These are phyloP conservation scores for Gallinago paraguaiae DNA, from an alignment of 2,113 vertebrate species.

Conservation along the genomic window DNA sequence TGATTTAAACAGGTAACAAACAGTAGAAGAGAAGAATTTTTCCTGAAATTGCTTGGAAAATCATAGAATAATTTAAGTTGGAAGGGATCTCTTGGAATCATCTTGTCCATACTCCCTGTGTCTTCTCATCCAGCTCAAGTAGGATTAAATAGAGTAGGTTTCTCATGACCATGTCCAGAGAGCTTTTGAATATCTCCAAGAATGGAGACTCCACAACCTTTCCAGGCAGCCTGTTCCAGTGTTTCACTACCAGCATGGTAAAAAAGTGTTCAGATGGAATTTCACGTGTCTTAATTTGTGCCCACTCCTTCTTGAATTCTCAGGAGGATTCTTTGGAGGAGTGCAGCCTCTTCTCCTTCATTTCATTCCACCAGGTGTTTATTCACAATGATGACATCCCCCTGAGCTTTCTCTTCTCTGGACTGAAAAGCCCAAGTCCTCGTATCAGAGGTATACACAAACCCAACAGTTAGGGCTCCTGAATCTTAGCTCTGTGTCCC, in stretches of 20 bases:
- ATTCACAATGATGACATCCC: neutral
- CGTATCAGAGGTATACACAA: neutral
- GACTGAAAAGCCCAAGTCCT: neutral
- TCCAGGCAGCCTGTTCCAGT: neutral
- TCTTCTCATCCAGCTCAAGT: neutral
- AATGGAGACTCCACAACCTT: neutral
- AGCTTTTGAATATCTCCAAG: neutral
- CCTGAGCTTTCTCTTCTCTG: neutral
- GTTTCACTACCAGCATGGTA: neutral
- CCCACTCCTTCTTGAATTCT: neutral
- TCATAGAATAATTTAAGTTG: neutral
- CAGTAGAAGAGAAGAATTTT: neutral
- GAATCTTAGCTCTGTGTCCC: neutral
- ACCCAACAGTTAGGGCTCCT: neutral
- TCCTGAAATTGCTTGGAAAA: neutral
- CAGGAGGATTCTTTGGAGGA: neutral
- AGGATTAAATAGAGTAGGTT: neutral
- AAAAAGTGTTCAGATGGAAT: neutral
- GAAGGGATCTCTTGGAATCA: neutral
- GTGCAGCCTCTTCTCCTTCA: neutral
- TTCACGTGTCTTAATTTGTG: neutral
- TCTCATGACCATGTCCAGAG: neutral
- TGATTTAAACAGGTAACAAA: neutral
- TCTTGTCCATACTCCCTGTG: accelerated
- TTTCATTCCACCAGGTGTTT: neutral